Percentiles rank a stretch among this genome's conserved stretches.
phyloP scores from a whole-genome alignment of 2,888 invertebrate genomes.

The Nesidiocoris tenuis region DNA sequence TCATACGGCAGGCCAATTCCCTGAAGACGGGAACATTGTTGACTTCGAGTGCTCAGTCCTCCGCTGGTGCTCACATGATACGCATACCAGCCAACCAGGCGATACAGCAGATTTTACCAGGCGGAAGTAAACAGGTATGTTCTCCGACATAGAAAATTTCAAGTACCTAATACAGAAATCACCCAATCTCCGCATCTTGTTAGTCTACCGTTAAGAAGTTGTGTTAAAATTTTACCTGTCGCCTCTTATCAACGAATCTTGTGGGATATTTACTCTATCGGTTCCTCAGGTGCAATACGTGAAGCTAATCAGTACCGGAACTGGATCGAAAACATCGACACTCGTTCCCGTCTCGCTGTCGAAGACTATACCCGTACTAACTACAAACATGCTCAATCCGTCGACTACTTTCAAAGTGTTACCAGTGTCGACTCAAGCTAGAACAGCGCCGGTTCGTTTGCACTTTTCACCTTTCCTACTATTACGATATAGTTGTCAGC shows the following conservation, averaged over 20 bases:
- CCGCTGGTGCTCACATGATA: constrained; percentile 56
- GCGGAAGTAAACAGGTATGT: constrained; percentile 48
- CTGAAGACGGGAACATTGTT: constrained; percentile 48
- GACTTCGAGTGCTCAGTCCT: constrained; percentile 52
- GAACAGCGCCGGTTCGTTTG: constrained; percentile 8
- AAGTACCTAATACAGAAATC: no score
- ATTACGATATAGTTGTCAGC: no score
- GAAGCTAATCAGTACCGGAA: constrained; percentile 64
- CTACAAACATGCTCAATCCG: constrained; percentile 47
- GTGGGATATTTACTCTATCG: no score
- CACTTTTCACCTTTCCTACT: no score
- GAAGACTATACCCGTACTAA: constrained; percentile 55
- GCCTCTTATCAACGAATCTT: no score
- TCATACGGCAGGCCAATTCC: constrained; percentile 56
- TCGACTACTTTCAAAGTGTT: constrained; percentile 43
- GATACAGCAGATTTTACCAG: constrained; percentile 59
- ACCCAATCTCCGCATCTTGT: no score
- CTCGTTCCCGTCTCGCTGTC: constrained; percentile 49
- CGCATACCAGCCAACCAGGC: constrained; percentile 58
- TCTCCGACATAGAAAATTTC: no score
- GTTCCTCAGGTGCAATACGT: constrained; percentile 70
- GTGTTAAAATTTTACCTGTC: no score
- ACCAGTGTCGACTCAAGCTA: constrained; percentile 36
- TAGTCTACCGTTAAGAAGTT: no score
- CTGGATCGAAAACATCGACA: constrained; percentile 55